A percentile compares a stretch with the other conserved stretches of the same genome.
These are phyloP conservation scores for Spongilla lacustris DNA, from an alignment of 37 sponge, comb jelly and placozoan species.

Conservation along the genomic window DNA sequence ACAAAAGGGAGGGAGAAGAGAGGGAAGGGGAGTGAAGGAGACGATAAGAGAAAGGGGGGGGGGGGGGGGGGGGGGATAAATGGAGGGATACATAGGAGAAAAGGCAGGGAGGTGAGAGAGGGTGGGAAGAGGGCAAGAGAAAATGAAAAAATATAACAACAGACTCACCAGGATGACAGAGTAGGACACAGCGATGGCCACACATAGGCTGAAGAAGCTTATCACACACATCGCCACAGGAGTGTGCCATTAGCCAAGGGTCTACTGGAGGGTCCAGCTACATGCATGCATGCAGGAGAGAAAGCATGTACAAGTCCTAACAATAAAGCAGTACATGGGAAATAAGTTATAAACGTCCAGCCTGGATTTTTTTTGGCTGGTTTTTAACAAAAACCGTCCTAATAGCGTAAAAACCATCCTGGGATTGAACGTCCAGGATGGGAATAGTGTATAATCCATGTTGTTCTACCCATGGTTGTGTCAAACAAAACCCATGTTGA, in stretches of 20 bases:
- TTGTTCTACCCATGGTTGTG: too few species aligned
- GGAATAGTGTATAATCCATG: too few species aligned
- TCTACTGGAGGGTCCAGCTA: slow-evolving; percentile 82
- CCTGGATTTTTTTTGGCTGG: too few species aligned
- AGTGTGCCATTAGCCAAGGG: slow-evolving; percentile 93
- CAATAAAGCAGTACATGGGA: too few species aligned
- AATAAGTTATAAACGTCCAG: too few species aligned
- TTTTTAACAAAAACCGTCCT: too few species aligned
- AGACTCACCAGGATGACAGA: slow-evolving; percentile 91
- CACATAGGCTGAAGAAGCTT: slow-evolving; percentile 74
- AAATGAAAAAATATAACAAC: background rate
- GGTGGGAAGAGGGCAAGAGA: background rate
- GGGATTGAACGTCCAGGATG: too few species aligned
- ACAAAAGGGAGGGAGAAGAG: background rate
- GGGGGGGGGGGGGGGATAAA: background rate
- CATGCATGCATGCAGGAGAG: background rate
- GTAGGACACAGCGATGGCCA: slow-evolving; percentile 85
- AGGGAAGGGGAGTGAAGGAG: background rate
- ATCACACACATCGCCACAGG: slow-evolving; percentile 93
- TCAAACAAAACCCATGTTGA: too few species aligned
- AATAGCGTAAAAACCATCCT: too few species aligned
- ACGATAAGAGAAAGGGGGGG: background rate
- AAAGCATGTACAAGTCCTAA: background rate
- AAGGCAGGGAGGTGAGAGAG: background rate
- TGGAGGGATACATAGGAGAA: background rate